Base-by-base conservation (phyloP, 1,140 invertebrate species). In the Ips typographus region DNA sequence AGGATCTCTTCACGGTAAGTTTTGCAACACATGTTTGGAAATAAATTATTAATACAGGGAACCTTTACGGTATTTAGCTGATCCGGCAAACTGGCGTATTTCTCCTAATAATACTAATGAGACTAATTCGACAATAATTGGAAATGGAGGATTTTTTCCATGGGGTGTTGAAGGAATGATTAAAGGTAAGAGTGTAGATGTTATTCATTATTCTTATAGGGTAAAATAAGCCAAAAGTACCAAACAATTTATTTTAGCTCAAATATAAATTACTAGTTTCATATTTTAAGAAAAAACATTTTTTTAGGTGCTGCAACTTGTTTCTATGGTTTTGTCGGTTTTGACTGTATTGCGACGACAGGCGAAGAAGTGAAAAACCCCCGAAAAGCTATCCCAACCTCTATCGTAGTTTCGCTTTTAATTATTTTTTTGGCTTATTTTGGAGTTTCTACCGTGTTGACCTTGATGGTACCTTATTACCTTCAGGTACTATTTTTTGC, bases 391-490 rank as follows among this genome's bases (percentile, higher is more conserved):
- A 96, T 97, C 65, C 95, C 95, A 1, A 80, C 96, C 52, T 89
- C 92, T 8, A 96, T 97, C 67, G 87, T 95, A 5, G 73, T 94
- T 1, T 94, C 93, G 0, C 81, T 96, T 22, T 79, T 88, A 1
- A 86, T 93, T 43, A 90, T 94, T 41, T 94, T 94, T 73, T 70
- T 90, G 2, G 89, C 93, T 0, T 97, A 97, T 82, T 95, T 94
- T 82, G 89, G 91, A 22, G 89, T 95, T 2, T 91, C 94, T 0
- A 89, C 90, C 0, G 89, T 96, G 0, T 77, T 96, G n/a, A 97
- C 95, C 0, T 87, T 97, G 84, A 95, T 97, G 91, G 88, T 90
- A 81, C 95, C 95, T 0, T 98, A 96, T 80, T 98, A 92, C 78
- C 75, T 87, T n/a, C 91, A 93, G 84, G 91, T 93, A 72, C 72